Percentiles rank a stretch among this genome's conserved stretches.
These are phyloP conservation scores for Amphilophus citrinellus DNA, from an alignment of 2,113 vertebrate species.

Conservation along the genomic window DNA sequence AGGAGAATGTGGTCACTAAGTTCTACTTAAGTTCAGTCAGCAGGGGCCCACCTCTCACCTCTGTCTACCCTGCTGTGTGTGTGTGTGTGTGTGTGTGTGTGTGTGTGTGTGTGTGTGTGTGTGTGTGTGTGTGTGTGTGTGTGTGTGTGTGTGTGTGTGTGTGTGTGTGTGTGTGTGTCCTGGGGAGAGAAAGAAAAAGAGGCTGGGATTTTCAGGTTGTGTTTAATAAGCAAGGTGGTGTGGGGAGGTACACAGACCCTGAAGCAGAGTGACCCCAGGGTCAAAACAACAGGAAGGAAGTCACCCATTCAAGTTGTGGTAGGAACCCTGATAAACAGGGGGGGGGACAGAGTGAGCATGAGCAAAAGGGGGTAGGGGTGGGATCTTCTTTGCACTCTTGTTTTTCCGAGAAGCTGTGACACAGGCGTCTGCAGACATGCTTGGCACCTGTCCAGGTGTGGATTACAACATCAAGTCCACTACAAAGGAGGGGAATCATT, in stretches of 20 bases:
- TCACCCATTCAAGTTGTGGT: slow-evolving; percentile 52
- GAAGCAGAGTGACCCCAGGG: slow-evolving; percentile 59
- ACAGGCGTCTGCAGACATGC: slow-evolving; percentile 68
- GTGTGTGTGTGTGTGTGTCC: not conserved
- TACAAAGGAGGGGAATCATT: not conserved
- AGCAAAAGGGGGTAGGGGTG: slow-evolving; percentile 12
- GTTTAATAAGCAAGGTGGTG: slow-evolving; percentile 57
- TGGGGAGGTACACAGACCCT: slow-evolving; percentile 39
- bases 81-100: not conserved
- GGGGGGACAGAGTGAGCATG: slow-evolving; percentile 13
- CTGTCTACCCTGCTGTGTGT: not conserved
- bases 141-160: not conserved
- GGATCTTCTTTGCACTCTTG: slow-evolving; percentile 60
- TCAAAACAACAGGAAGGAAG: slow-evolving; percentile 79
- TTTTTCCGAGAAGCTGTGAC: slow-evolving; percentile 63
- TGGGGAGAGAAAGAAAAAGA: not conserved
- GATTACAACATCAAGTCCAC: slow-evolving; percentile 61
- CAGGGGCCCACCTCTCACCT: slow-evolving; percentile 39
- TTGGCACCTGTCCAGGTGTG: slow-evolving; percentile 66
- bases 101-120: not conserved
- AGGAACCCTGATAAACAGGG: slow-evolving; percentile 26
- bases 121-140: too few species aligned
- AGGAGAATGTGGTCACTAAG: slow-evolving; percentile 55
- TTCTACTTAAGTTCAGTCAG: slow-evolving; percentile 73
- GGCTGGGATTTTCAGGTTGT: slow-evolving; percentile 57